Percentiles rank a stretch among this genome's conserved stretches.
These are phyloP conservation scores for Salticus scenicus DNA, from an alignment of 2,888 invertebrate genomes.

Conservation along the genomic window DNA sequence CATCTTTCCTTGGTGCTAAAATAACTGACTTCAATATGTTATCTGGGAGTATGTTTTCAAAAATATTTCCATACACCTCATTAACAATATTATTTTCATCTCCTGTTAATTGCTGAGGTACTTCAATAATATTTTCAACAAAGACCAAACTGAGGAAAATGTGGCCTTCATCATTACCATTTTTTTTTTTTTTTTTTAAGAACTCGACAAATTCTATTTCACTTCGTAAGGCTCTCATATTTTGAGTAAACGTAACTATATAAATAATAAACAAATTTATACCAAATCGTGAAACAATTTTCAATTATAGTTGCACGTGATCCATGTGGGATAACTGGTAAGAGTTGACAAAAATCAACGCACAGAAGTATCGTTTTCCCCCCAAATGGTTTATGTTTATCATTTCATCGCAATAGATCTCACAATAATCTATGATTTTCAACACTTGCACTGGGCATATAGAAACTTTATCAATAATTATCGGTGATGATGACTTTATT, in stretches of 20 bases:
- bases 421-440: too few species aligned
- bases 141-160: neutral
- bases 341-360: neutral
- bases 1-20: neutral
- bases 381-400: neutral
- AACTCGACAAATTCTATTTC: neutral
- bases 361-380: neutral
- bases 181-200: neutral
- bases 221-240: neutral
- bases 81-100: neutral
- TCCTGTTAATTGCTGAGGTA: too few species aligned
- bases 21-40: neutral
- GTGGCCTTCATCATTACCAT: neutral
- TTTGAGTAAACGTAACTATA: neutral
- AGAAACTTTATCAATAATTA: too few species aligned
- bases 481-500: too few species aligned
- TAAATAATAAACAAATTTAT: neutral
- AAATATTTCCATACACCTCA: neutral
- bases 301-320: neutral
- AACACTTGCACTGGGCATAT: too few species aligned
- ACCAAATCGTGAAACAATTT: neutral
- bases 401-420: neutral
- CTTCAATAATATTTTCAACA: neutral
- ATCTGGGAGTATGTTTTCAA: neutral
- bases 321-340: neutral